A percentile compares a stretch with the other conserved stretches of the same genome.
phyloP scores from a whole-genome alignment of 2,797 vertebrate species.

The Amblyraja radiata region DNA sequence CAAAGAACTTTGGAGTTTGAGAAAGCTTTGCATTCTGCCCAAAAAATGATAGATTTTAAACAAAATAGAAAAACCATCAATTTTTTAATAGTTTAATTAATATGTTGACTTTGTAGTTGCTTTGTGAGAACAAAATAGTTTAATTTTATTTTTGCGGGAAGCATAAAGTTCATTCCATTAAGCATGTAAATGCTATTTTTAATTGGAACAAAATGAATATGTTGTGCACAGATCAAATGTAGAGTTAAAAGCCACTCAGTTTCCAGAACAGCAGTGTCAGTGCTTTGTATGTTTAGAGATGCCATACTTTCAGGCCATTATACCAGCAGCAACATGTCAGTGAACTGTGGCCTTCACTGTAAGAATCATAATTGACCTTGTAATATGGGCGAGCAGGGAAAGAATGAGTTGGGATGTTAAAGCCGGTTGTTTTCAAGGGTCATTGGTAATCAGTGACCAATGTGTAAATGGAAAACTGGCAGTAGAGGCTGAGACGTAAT shows the following conservation, averaged over 20 bases:
- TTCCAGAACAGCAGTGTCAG: neutral
- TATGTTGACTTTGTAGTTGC: neutral
- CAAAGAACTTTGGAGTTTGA: neutral
- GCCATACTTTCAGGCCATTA: neutral
- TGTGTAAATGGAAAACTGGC: neutral
- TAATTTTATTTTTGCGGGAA: neutral
- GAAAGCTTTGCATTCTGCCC: neutral
- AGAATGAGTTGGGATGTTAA: neutral
- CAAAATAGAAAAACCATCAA: neutral
- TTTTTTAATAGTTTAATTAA: neutral
- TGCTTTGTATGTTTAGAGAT: neutral
- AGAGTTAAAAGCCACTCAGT: neutral
- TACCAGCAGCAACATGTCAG: neutral
- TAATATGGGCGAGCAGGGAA: neutral
- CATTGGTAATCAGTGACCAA: neutral
- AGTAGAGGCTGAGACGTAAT: neutral
- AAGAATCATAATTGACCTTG: neutral
- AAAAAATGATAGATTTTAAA: neutral
- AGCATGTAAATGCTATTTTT: neutral
- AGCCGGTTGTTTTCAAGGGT: neutral
- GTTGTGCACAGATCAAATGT: neutral
- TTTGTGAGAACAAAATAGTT: neutral
- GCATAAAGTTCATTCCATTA: neutral
- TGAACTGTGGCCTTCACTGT: neutral
- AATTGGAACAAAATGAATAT: neutral